Percentiles rank a stretch among this genome's conserved stretches.
phyloP scores from a whole-genome alignment of 1,140 invertebrate genomes.

The Conus ventricosus region DNA sequence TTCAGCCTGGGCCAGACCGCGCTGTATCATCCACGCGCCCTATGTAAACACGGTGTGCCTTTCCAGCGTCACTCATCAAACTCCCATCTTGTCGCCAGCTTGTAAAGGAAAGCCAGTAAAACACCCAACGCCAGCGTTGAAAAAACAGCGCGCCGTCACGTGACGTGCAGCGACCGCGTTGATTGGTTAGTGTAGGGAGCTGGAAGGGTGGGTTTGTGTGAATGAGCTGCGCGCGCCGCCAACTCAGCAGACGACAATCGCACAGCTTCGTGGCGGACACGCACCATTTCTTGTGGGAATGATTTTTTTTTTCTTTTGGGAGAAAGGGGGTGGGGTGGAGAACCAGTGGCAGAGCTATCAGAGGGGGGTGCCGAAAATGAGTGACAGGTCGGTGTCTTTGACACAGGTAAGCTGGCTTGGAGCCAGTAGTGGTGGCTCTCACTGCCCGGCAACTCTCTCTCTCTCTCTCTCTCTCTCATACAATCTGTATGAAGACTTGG shows the following conservation, averaged over 20 bases:
- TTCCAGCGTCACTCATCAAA: slow-evolving; percentile 27
- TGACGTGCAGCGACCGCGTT: background rate
- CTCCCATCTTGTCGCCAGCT: slow-evolving; percentile 36
- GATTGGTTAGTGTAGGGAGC: slow-evolving; percentile 23
- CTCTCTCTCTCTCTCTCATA: no score
- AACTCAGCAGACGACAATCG: slow-evolving; percentile 35
- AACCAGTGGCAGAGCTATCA: no score
- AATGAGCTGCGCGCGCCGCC: slow-evolving; percentile 29
- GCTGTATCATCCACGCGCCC: background rate
- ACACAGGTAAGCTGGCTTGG: no score
- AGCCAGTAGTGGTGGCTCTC: no score
- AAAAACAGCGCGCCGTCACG: slow-evolving; percentile 21
- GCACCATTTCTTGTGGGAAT: slow-evolving; percentile 32
- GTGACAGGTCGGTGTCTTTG: background rate
- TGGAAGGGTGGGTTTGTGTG: slow-evolving; percentile 5
- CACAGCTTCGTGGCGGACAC: background rate
- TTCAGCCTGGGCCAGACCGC: no score
- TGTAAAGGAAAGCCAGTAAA: slow-evolving; percentile 31
- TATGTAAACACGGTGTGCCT: slow-evolving; percentile 27
- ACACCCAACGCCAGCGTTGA: slow-evolving; percentile 32
- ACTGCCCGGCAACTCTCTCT: no score
- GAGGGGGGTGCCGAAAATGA: background rate
- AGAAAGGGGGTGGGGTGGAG: no score
- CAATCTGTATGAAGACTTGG: no score
- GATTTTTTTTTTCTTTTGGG: background rate